These are phyloP conservation scores for Chrosomus eos DNA, from an alignment of 2,797 vertebrate genomes.

Conservation along the genomic window DNA sequence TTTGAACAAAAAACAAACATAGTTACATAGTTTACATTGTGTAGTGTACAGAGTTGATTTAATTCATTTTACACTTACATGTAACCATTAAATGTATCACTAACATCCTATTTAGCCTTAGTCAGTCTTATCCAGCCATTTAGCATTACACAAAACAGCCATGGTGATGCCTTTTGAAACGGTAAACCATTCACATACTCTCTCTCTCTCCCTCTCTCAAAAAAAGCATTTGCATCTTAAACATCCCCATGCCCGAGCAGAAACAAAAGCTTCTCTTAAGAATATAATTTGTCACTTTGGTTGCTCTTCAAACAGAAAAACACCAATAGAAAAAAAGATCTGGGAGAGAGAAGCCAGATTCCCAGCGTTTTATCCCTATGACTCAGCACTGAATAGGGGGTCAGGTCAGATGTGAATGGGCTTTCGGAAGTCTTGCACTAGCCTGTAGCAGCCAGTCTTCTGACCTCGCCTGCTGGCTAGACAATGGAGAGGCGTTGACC, in stretches of 20 bases:
- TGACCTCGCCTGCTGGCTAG: slow-evolving; percentile 77
- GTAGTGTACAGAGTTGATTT: neutral
- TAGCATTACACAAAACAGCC: slow-evolving; percentile 24
- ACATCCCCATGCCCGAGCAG: slow-evolving; percentile 40
- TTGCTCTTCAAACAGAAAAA: slow-evolving; percentile 50
- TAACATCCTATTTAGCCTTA: neutral
- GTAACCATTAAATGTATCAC: slow-evolving; percentile 24
- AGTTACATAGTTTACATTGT: neutral
- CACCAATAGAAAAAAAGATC: slow-evolving; percentile 46
- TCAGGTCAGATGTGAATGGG: slow-evolving; percentile 82
- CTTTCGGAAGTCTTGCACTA: slow-evolving; percentile 81
- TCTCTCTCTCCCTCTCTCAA: slow-evolving; percentile 17
- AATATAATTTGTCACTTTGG: slow-evolving; percentile 67
- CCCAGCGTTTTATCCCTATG: slow-evolving; percentile 78
- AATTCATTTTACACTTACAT: slow-evolving; percentile 19
- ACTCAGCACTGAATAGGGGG: slow-evolving; percentile 76
- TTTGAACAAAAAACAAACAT: neutral
- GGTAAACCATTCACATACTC: slow-evolving; percentile 51
- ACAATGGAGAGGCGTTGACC: slow-evolving; percentile 76
- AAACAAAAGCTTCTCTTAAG: slow-evolving; percentile 52
- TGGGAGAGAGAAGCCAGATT: slow-evolving; percentile 63
- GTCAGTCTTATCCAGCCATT: slow-evolving; percentile 24
- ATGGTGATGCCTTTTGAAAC: slow-evolving; percentile 39
- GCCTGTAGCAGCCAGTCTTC: slow-evolving; percentile 76
- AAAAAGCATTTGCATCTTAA: slow-evolving; percentile 52